Conservation (phyloP, 2,888 invertebrate species). For the Liopterus haemorrhoidalis region DNA sequence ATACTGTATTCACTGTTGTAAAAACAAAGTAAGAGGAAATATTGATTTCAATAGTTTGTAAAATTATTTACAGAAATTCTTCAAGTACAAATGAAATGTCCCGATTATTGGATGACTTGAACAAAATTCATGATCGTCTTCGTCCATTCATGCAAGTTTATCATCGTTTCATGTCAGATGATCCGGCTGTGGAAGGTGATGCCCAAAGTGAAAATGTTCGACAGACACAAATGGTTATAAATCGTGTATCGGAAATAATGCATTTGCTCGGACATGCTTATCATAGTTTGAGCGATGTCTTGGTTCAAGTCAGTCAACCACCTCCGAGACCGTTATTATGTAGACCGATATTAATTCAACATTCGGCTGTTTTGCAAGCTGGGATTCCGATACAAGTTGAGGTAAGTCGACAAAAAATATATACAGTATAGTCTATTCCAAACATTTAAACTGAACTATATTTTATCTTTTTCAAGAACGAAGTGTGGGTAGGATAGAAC, state of each 20-base stretch:
- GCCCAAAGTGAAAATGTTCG: constrained; percentile 45
- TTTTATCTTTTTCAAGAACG: too few species aligned
- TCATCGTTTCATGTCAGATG: constrained; percentile 55
- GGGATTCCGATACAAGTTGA: constrained; percentile 61
- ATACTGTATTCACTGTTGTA: neutral
- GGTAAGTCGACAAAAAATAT: constrained; percentile 41
- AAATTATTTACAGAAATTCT: constrained; percentile 31
- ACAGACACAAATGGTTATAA: constrained; percentile 61
- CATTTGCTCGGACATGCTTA: constrained; percentile 85
- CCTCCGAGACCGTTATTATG: constrained; percentile 66
- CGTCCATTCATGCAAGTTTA: constrained; percentile 62
- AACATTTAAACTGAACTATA: too few species aligned
- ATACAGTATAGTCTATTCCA: too few species aligned
- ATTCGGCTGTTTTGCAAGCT: constrained; percentile 58
- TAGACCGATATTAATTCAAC: constrained; percentile 66
- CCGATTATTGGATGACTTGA: constrained; percentile 51
- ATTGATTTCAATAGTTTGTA: neutral
- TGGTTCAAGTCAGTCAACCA: constrained; percentile 61
- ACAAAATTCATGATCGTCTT: constrained; percentile 53
- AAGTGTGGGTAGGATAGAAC: too few species aligned
- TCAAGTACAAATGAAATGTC: constrained; percentile 52
- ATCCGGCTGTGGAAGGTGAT: constrained; percentile 49
- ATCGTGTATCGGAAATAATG: constrained; percentile 70
- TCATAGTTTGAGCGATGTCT: constrained; percentile 83
- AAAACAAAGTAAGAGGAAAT: too few species aligned